Conservation (phyloP, 2,888 invertebrate genomes). For the Harpalus rufipes region DNA sequence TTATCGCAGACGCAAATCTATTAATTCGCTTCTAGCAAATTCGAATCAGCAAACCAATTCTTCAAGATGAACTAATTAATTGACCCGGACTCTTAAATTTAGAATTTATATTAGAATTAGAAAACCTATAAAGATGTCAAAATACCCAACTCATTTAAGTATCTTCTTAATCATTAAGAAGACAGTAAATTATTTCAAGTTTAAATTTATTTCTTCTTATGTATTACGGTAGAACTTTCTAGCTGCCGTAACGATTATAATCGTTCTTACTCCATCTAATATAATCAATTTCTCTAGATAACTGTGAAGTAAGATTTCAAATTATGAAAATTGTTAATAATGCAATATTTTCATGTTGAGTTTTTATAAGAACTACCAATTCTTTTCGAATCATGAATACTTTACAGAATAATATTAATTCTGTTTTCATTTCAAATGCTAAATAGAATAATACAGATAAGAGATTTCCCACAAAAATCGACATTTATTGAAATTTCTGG, state of each 20-base stretch:
- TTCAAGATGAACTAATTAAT: slow-evolving; percentile 9
- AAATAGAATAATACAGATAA: too few species aligned
- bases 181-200: slow-evolving; percentile 7
- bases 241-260: slow-evolving; percentile 9
- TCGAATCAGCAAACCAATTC: neutral
- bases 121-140: slow-evolving; percentile 5
- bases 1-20: too few species aligned
- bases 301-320: slow-evolving; percentile 42
- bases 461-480: too few species aligned
- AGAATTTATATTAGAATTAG: slow-evolving; percentile 13
- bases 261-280: slow-evolving; percentile 1
- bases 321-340: slow-evolving; percentile 28
- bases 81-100: slow-evolving; percentile 19
- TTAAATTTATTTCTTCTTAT: slow-evolving; percentile 15
- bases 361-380: too few species aligned
- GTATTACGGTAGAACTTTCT: slow-evolving; percentile 44
- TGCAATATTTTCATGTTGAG: slow-evolving; percentile 7
- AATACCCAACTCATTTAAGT: neutral
- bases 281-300: slow-evolving; percentile 32
- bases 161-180: neutral
- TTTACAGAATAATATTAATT: too few species aligned
- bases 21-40: neutral
- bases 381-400: too few species aligned
- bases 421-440: too few species aligned
- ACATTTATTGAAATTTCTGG: too few species aligned